Base-by-base conservation (phyloP, 2,113 vertebrate genomes). In the Rallus limicola region DNA sequence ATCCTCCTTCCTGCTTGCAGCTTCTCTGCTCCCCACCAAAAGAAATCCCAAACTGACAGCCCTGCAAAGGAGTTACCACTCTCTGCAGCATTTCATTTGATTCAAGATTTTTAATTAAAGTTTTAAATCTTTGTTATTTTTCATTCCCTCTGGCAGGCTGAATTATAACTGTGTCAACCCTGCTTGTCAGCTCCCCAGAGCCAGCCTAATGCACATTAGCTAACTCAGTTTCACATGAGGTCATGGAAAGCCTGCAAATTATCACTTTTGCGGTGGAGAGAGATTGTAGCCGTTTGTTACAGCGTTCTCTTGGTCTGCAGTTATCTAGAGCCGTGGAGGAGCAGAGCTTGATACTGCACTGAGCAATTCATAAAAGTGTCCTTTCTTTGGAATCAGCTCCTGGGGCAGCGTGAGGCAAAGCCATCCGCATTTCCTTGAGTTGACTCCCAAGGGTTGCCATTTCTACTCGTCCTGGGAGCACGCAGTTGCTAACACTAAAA, bases 201-300 rank as follows among this genome's bases (percentile, higher is more conserved):
- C 60, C 81, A 92, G 72, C 46, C 86, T 91, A 87, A 92, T 69
- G 64, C 60, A 82, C 29, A 25, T 93, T 71, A 77, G 86, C 91
- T 89, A 97, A 34, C 62, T 84, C 86, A 31, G 77, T 88, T 91
- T 95, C 75, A 15, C 86, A 93, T 96, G 94, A 97, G 85, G 71
- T 97, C 93, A 96, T 93, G 77, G 82, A 93, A 97, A 94, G 79
- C 86, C 92, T 97, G 86, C 71, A 91, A 92, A 83, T 94, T 94
- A 94, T 90, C 91, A 91, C 87, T 95, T 91, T 77, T 69, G 77
- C 65, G 59, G 85, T 89, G 62, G 62, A 72, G 77, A 84, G 83
- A 91, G 90, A 93, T 91, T 92, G 56, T 44, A 85, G 88, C 79
- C 0, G 0, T 96, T 94, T 89, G 87, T 93, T 86, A 69, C 76